Base-by-base conservation (phyloP, 1,140 invertebrate species). In the Leptinotarsa texana region DNA sequence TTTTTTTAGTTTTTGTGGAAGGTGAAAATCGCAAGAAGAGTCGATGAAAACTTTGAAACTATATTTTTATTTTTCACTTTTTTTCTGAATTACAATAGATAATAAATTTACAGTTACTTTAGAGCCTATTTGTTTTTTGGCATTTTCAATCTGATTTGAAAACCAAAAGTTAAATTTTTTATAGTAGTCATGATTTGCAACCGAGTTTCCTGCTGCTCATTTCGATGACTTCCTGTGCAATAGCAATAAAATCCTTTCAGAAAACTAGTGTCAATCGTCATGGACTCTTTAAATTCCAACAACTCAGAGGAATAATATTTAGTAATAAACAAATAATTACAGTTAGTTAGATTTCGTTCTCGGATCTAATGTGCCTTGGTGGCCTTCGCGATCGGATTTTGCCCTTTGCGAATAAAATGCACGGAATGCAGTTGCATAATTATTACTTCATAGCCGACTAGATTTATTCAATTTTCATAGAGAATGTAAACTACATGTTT, bases 391-490 rank as follows among this genome's bases (percentile, higher is more conserved):
- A 67, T 67, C 65, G 65, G 65, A 67, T 67, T 67, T 67, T 67
- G 65, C 65, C 65, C 27, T 67, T 67, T 67, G 65, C 65, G 22
- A 67, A 67, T 67, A 42, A 67, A 67, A 67, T 67, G 65, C 65
- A 27, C 65, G 65, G 65, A 67, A 67, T 67, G 65, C 65, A 67
- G 65, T 67, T 67, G 65, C 65, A 67, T 67, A 67, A 67, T 67
- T 67, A 67, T 67, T 67, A 67, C 65, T 42, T 67, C 65, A 67
- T 67, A 67, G 65, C 65, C 65, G 27, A 42, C 65, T 67, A 67
- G 22, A 67, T 67, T 67, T 67, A 67, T 67, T 67, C 65, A 67
- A 67, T 67, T 67, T 67, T 67, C 65, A 67, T 67, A 27, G 65
- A 67, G 65, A 67, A 67, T 67, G 65, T 67, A 67, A 67, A 67